Evolutionary conservation across 2,888 invertebrate genomes (phyloP).

Genomic region (Nomada ferruginata): DNA sequence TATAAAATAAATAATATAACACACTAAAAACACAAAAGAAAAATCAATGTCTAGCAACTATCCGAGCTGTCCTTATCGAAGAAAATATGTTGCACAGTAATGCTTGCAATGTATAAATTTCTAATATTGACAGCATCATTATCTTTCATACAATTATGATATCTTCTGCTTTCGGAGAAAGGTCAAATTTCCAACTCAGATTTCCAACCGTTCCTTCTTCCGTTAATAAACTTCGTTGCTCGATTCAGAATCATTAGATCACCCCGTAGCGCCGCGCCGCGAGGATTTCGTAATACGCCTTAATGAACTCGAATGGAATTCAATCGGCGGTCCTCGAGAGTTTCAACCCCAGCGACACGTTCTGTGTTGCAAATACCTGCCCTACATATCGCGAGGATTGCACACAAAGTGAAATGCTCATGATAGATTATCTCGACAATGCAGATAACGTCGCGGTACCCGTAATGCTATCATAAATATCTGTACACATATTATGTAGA

Average conservation of each 20-base stretch:
- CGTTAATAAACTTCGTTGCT: slow-evolving; percentile 18
- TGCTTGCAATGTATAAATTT: too few species aligned
- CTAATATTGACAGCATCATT: too few species aligned
- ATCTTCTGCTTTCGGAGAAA: not conserved
- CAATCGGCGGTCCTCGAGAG: slow-evolving; percentile 62
- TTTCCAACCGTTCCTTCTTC: slow-evolving; percentile 6
- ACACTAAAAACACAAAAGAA: too few species aligned
- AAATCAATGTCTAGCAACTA: too few species aligned
- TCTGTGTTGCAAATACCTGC: slow-evolving; percentile 60
- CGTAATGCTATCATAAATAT: slow-evolving; percentile 47
- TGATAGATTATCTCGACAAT: slow-evolving; percentile 47
- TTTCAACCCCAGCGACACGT: slow-evolving; percentile 48
- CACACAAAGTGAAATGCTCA: slow-evolving; percentile 66
- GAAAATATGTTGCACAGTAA: too few species aligned
- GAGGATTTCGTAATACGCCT: slow-evolving; percentile 55
- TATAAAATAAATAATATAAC: too few species aligned
- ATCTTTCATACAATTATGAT: not conserved
- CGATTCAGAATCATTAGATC: slow-evolving; percentile 58
- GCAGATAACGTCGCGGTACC: slow-evolving; percentile 40
- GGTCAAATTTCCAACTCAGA: not conserved
- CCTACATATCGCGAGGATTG: slow-evolving; percentile 50
- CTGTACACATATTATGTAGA: slow-evolving; percentile 24
- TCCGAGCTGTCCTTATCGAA: too few species aligned
- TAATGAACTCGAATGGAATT: slow-evolving; percentile 71
- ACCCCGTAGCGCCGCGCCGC: slow-evolving; percentile 10